phyloP scores from a whole-genome alignment of 2,113 vertebrate genomes.

The Vombatus ursinus region DNA sequence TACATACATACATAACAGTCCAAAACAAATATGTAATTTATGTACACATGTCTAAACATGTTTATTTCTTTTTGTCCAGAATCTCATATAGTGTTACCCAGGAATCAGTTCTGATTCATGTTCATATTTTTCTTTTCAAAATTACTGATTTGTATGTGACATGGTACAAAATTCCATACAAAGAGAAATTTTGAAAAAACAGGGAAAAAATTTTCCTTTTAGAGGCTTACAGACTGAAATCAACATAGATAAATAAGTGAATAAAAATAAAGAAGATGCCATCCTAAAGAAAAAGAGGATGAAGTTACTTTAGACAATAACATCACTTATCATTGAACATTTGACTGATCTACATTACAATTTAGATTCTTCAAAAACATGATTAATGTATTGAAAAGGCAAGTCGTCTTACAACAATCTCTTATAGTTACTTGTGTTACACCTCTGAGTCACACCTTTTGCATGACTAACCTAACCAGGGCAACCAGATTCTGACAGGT shows the following conservation, averaged over 20 bases:
- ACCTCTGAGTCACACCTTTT: neutral
- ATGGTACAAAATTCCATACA: neutral
- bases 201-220: neutral
- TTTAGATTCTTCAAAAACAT: conserved; percentile 38
- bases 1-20: too few species aligned
- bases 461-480: neutral
- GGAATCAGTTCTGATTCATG: neutral
- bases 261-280: neutral
- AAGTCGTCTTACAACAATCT: neutral
- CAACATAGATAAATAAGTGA: neutral
- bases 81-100: neutral
- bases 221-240: neutral
- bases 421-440: neutral
- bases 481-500: conserved; percentile 10
- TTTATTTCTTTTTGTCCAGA: neutral
- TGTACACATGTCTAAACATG: neutral
- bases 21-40: neutral
- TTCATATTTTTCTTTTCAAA: neutral
- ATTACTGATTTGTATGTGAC: neutral
- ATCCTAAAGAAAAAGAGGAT: neutral
- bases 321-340: neutral
- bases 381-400: neutral
- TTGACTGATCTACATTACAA: neutral
- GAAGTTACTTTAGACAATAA: conserved; percentile 35
- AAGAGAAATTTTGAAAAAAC: neutral